Base-by-base conservation (phyloP, 2,888 invertebrate genomes). In the Anthrax anthrax region DNA sequence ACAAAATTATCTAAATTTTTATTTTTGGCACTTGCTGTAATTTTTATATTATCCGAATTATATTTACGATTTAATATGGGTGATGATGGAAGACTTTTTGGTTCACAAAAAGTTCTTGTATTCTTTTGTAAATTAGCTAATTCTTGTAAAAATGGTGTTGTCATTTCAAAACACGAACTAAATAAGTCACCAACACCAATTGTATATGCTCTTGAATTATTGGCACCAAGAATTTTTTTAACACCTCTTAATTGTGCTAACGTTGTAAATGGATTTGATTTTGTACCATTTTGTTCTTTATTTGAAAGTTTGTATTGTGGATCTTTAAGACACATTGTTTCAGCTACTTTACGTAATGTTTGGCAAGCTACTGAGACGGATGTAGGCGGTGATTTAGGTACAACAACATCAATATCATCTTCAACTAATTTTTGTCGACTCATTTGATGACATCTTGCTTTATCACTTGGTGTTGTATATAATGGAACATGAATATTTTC, bases 311-410 rank as follows among this genome's bases (percentile, higher is more conserved):
- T 81, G 63, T 88, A 86, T 67, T 85, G 84, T 46, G 83, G 77
- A 71, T 89, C 88, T 55, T 84, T 79, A 54, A 83, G 75, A 63
- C 88, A 82, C 81, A 91, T 91, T 50, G 84, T 81, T 68, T 87
- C 85, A 43, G 86, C 88, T 10, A 88, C 79, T 55, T 81, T 78
- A 47, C 77, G 75, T 46, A 81, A 73, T 8, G 74, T 72, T 37
- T 72, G 52, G 51, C 42, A 44, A 50, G 45, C 34, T 18, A n/a
- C 8, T 16, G 29, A 32, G 6, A 32, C 29, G 29, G 6, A 32
- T 34, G 12, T 34, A 14, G 4, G 4, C 13, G 34, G 34, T 2
- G 66, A 57, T 3, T 63, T 64, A 4, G 65, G 64, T 6, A 63
- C 65, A 3, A 64, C 65, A 12, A 51, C 49, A 13, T 61, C 57